Evolutionary conservation across 2,113 vertebrate genomes (phyloP).

Genomic region (Rhizomys pruinosus): DNA sequence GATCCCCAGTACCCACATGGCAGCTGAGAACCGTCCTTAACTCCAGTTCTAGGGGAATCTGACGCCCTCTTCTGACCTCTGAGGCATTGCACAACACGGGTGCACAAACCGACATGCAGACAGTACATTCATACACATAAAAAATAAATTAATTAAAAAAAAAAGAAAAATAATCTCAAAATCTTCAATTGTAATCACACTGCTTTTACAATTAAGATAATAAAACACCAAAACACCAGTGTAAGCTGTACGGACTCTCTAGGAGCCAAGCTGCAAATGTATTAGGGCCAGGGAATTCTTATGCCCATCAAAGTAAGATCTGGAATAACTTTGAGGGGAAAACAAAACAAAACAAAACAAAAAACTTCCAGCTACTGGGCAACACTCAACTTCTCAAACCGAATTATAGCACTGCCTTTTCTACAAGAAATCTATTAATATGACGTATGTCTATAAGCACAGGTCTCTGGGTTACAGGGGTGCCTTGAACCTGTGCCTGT

Average conservation of each 20-base stretch:
- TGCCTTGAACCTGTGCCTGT: not conserved
- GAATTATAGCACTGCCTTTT: not conserved
- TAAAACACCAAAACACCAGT: no score
- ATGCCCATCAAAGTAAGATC: not conserved
- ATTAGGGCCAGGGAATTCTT: not conserved
- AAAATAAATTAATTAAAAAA: no score
- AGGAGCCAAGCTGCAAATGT: constrained; percentile 7
- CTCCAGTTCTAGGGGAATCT: no score
- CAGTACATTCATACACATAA: no score
- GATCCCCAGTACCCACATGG: no score
- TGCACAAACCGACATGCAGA: no score
- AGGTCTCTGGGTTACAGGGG: not conserved
- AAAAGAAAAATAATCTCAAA: constrained; percentile 32
- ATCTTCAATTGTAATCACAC: not conserved
- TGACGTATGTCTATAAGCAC: not conserved
- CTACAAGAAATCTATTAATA: not conserved
- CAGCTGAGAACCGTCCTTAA: no score
- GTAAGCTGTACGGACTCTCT: constrained; percentile 7
- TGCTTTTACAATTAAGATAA: constrained; percentile 29
- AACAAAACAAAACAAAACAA: no score
- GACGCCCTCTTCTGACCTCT: no score
- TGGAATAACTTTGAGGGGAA: not conserved
- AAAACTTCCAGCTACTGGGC: not conserved
- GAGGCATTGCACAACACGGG: no score
- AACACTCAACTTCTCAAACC: not conserved